Percentiles rank a stretch among this genome's conserved stretches.
These are phyloP conservation scores for Araneus ventricosus DNA, from an alignment of 1,140 invertebrate species.

Conservation along the genomic window DNA sequence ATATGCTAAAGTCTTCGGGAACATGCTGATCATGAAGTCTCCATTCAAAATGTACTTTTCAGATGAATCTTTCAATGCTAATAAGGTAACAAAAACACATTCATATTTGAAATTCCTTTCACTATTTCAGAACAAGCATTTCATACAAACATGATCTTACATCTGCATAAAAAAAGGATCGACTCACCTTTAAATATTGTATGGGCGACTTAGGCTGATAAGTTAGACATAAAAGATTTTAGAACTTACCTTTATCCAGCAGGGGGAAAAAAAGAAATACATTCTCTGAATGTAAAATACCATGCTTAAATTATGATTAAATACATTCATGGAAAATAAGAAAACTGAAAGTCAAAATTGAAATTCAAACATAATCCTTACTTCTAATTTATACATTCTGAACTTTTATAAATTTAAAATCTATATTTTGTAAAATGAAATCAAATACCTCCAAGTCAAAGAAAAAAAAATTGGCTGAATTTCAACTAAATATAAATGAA, in stretches of 20 bases:
- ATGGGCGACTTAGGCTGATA: neutral
- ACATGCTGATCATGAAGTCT: conserved; percentile 86
- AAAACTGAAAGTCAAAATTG: too few relatives aligned
- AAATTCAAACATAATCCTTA: too few relatives aligned
- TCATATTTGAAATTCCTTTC: neutral
- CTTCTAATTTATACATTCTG: too few relatives aligned
- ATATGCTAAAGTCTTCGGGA: conserved; percentile 86
- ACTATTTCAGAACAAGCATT: neutral
- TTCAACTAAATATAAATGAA: too few relatives aligned
- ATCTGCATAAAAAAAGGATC: neutral
- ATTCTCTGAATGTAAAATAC: too few relatives aligned
- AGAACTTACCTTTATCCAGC: neutral
- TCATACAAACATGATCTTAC: neutral
- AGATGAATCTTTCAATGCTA: conserved; percentile 83
- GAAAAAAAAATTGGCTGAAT: too few relatives aligned
- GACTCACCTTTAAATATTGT: neutral
- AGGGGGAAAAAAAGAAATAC: too few relatives aligned
- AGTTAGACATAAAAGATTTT: neutral
- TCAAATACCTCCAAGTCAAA: too few relatives aligned
- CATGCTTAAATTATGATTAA: too few relatives aligned
- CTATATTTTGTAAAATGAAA: too few relatives aligned
- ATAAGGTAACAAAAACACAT: conserved; percentile 16
- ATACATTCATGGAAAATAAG: too few relatives aligned
- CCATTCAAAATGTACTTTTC: conserved; percentile 90
- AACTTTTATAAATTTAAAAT: too few relatives aligned